These are phyloP conservation scores for Microcebus ravelobensis DNA, from an alignment of 2,113 vertebrate genomes.

Conservation along the genomic window DNA sequence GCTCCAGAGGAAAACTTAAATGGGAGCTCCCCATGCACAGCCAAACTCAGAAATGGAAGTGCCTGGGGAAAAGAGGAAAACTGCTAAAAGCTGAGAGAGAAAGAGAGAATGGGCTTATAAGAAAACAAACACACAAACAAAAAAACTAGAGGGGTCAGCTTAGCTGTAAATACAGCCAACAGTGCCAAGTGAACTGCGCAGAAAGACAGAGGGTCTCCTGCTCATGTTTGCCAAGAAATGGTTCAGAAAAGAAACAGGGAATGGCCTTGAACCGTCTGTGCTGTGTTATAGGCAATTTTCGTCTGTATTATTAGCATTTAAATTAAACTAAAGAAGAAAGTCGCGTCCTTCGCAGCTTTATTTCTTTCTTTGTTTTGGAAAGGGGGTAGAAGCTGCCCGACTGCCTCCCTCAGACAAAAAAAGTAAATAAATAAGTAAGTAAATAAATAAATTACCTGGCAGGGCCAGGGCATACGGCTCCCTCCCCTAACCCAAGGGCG, in stretches of 20 bases:
- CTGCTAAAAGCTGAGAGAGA: not conserved
- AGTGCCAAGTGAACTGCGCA: not conserved
- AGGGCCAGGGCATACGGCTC: not conserved
- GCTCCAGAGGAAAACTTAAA: not conserved
- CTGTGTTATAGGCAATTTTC: not conserved
- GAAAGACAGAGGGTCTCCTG: not conserved
- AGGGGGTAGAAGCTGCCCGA: not conserved
- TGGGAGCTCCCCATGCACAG: not conserved
- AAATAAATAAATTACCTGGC: not conserved
- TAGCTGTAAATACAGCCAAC: not conserved
- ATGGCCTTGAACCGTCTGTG: not conserved
- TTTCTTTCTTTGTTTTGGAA: conserved; percentile 40
- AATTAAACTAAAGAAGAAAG: not conserved
- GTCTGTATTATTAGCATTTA: not conserved
- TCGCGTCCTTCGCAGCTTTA: not conserved
- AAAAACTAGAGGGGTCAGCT: not conserved
- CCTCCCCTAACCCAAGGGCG: not conserved
- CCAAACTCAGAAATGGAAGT: not conserved
- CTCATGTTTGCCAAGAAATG: not conserved
- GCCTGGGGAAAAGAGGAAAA: not conserved
- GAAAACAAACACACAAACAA: not conserved
- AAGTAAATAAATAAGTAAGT: not conserved
- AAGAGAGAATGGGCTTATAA: not conserved
- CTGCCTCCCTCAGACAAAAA: not conserved
- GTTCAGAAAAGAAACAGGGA: not conserved